Conservation (phyloP, 2,888 invertebrate species). For the Sphaeridia pumilis region DNA sequence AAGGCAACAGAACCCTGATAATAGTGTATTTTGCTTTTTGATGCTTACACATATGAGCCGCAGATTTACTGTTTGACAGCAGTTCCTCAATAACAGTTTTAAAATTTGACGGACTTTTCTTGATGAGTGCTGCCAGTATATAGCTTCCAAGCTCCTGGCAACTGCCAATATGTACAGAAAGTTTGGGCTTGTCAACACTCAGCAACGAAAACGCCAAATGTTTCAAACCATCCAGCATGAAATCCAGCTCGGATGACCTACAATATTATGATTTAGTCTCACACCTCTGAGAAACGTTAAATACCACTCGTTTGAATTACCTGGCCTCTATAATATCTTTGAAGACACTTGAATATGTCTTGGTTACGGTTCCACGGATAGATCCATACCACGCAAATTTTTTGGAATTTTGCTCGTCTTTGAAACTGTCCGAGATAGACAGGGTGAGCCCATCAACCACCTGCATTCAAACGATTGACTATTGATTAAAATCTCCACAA, state of each 20-base stretch:
- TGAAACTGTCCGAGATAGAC: slow-evolving; percentile 22
- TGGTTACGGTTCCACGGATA: slow-evolving; percentile 8
- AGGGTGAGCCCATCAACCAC: slow-evolving; percentile 21
- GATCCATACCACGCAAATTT: slow-evolving; percentile 19
- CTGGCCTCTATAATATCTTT: slow-evolving; percentile 18
- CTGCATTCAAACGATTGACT: slow-evolving; percentile 11
- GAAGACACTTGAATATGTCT: slow-evolving; percentile 18
- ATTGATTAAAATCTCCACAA: too few species aligned
- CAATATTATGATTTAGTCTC: neutral
- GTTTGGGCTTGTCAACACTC: slow-evolving; percentile 15
- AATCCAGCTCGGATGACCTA: slow-evolving; percentile 28
- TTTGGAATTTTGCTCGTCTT: slow-evolving; percentile 15
- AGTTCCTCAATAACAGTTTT: slow-evolving; percentile 22
- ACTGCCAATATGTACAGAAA: slow-evolving; percentile 10
- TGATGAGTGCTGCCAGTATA: slow-evolving; percentile 21
- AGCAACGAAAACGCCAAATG: slow-evolving; percentile 26
- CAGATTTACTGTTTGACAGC: slow-evolving; percentile 19
- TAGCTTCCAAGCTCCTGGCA: slow-evolving; percentile 21
- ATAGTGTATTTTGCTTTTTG: neutral
- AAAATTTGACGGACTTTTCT: slow-evolving; percentile 17
- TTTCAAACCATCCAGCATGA: slow-evolving; percentile 27
- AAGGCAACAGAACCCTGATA: neutral
- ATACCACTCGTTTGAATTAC: slow-evolving; percentile 9
- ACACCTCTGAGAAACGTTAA: neutral
- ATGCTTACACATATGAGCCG: slow-evolving; percentile 22